Percentiles rank a stretch among this genome's conserved stretches.
These are phyloP conservation scores for Drosophila planitibia DNA, from an alignment of 2,888 invertebrate genomes.

Conservation along the genomic window DNA sequence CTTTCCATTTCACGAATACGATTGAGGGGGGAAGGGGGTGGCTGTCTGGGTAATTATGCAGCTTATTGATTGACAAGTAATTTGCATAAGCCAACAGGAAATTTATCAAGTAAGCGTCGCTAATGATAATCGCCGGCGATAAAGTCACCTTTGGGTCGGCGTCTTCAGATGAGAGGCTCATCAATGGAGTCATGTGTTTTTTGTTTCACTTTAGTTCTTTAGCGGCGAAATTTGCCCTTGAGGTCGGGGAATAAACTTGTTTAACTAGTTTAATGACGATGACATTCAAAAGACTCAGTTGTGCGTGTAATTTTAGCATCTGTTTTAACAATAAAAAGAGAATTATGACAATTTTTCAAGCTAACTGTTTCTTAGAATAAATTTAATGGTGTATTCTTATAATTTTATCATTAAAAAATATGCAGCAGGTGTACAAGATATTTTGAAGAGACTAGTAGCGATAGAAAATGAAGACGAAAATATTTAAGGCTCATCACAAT, in stretches of 20 bases:
- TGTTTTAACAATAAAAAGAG: constrained; percentile 7
- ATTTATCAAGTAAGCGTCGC: constrained; percentile 29
- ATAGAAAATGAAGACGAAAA: neutral
- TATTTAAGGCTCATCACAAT: neutral
- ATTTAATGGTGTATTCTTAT: neutral
- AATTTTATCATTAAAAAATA: neutral
- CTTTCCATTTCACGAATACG: constrained; percentile 50
- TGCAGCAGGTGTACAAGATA: no score
- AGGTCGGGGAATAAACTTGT: constrained; percentile 56
- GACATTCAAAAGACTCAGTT: constrained; percentile 39
- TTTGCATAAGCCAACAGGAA: constrained; percentile 43
- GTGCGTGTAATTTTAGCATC: constrained; percentile 9
- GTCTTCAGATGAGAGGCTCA: neutral
- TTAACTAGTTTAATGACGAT: constrained; percentile 62
- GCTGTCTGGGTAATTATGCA: constrained; percentile 51
- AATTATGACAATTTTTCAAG: constrained; percentile 10
- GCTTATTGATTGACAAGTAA: constrained; percentile 26
- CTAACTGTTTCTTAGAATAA: constrained; percentile 8
- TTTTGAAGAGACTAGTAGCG: neutral
- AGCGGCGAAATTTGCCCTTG: constrained; percentile 48
- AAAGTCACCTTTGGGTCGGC: constrained; percentile 2
- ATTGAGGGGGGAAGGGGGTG: neutral
- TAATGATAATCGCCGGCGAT: constrained; percentile 40
- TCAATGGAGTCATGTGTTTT: constrained; percentile 23
- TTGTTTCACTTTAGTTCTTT: constrained; percentile 36